Conservation (phyloP, 2,113 vertebrate species). For the Clarias macrocephalus region DNA sequence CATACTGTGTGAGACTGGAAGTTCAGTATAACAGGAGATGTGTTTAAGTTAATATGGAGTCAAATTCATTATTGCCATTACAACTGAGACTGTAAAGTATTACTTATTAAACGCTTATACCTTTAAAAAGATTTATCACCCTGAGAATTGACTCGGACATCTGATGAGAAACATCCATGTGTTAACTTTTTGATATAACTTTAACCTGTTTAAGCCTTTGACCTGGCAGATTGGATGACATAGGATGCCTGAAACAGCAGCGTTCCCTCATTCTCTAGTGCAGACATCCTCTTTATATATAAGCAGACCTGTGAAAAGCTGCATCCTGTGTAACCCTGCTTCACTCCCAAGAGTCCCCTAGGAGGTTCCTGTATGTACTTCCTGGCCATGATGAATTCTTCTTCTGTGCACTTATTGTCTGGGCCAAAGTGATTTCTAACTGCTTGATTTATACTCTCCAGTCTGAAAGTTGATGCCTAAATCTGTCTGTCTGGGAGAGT, state of each 20-base stretch:
- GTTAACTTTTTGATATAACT: background rate
- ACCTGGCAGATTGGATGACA: background rate
- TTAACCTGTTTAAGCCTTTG: background rate
- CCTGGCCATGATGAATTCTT: conserved; percentile 9
- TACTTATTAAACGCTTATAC: background rate
- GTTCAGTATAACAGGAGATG: no score
- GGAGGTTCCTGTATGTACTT: conserved; percentile 26
- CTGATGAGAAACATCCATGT: background rate
- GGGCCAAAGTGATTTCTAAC: background rate
- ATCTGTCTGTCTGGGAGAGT: background rate
- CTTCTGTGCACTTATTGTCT: conserved; percentile 22
- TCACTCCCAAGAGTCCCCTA: background rate
- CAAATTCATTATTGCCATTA: no score
- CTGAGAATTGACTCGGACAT: background rate
- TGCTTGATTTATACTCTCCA: conserved; percentile 9
- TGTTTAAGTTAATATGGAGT: no score
- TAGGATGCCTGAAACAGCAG: background rate
- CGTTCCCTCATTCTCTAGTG: conserved; percentile 27
- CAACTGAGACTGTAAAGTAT: background rate
- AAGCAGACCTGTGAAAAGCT: conserved; percentile 56
- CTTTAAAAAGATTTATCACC: background rate
- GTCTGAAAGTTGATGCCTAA: background rate
- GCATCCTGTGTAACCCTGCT: conserved; percentile 68
- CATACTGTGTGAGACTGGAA: no score
- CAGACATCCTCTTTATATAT: conserved; percentile 61